phyloP scores from a whole-genome alignment of 2,113 vertebrate species.

The Fulmarus glacialis region DNA sequence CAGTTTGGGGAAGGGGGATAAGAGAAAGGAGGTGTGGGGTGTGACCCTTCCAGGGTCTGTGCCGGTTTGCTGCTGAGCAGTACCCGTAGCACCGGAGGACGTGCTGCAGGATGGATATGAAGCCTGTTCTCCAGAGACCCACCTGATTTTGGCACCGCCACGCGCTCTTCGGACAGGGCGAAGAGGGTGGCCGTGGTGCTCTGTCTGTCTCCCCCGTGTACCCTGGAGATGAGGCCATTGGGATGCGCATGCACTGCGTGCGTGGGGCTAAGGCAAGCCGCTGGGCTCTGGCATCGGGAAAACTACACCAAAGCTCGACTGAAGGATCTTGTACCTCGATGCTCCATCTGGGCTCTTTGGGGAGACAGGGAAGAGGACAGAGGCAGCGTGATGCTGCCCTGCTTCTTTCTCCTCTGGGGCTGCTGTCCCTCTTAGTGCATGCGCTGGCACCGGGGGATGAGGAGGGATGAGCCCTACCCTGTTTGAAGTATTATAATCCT shows the following conservation, averaged over 20 bases:
- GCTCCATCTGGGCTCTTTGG: neutral
- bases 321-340: accelerated
- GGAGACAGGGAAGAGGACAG: neutral
- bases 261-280: accelerated
- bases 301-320: neutral
- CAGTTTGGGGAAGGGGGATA: neutral
- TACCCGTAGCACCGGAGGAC: neutral
- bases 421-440: neutral
- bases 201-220: neutral
- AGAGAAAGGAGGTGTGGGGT: neutral
- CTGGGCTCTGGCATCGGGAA: neutral
- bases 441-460: accelerated
- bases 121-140: neutral
- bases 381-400: neutral
- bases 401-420: neutral
- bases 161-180: neutral
- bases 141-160: neutral
- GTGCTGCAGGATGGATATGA: neutral
- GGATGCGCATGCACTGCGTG: accelerated
- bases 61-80: accelerated
- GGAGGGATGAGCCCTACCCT: constrained; percentile 14
- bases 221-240: accelerated
- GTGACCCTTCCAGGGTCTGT: neutral
- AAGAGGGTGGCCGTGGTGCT: accelerated
- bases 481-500: constrained; percentile 34